Base-by-base conservation (phyloP, 2,888 invertebrate species). In the Sarcophaga caerulescens region DNA sequence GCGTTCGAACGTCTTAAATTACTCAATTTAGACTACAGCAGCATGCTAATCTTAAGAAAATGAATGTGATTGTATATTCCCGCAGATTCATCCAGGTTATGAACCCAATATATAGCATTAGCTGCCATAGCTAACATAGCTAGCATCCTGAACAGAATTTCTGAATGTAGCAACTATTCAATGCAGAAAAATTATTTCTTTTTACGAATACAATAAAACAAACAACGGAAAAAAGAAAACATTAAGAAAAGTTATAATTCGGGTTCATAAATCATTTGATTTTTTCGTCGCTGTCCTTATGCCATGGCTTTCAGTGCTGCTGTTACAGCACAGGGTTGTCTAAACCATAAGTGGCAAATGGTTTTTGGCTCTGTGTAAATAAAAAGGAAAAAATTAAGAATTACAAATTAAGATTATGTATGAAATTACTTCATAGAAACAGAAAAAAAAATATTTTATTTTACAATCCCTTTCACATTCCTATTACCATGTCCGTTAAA, bases 191-290 rank as follows among this genome's bases (percentile, higher is more conserved):
- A 35, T 35, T 35, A 35, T 35, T 35, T 35, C 10, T 10, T 35
- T 35, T 10, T 35, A 35, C 35, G 10, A 35, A 8, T 35, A 35
- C 10, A 35, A 35, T 35, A 35, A 47, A 25, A 52, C 57, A 23
- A 66, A 47, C 8, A 60, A 71, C 82, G 71, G 60, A 23, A 59
- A 76, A 45, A 57, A 76, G 70, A 35, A 73, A 68, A 68, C 71
- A 81, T 47, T 62, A 75, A 80, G 85, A 84, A 82, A 78, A 74
- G 81, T 84, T 81, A 60, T 71, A 65, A 68, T 81, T 76, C 63
- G 57, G 68, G 81, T 87, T 88, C 88, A 88, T 89, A 88, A 89
- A 89, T 89, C 88, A 89, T 81, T 59, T 69, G 57, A 17, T 63
- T 25, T 25, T 68, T 70, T 65, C 12, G 47, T 19, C 14, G 25